Percentiles rank a stretch among this genome's conserved stretches.
These are phyloP conservation scores for Podilymbus podiceps DNA, from an alignment of 2,113 vertebrate species.

Conservation along the genomic window DNA sequence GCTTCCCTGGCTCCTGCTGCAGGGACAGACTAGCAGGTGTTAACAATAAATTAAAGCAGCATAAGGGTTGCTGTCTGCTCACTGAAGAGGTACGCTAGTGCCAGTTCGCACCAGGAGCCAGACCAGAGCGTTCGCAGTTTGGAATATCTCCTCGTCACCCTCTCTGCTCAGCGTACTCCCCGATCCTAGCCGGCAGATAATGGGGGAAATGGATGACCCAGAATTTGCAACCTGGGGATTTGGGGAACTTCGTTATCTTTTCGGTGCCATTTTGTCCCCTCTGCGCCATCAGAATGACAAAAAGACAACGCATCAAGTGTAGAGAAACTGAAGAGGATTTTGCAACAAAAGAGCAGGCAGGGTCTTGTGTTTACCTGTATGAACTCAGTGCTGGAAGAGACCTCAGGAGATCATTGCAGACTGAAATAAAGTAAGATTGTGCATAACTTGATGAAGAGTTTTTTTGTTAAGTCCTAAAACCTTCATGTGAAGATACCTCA, in stretches of 20 bases:
- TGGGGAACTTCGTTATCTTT: background rate
- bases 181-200: background rate
- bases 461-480: background rate
- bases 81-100: background rate
- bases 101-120: background rate
- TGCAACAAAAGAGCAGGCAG: background rate
- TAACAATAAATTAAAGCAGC: background rate
- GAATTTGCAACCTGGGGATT: accelerated
- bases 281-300: background rate
- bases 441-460: accelerated
- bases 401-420: accelerated
- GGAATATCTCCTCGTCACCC: background rate
- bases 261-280: background rate
- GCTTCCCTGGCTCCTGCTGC: background rate
- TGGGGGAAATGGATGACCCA: background rate
- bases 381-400: background rate
- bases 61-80: background rate
- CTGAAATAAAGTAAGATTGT: background rate
- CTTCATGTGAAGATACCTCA: background rate
- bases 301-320: background rate
- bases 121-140: too few relatives aligned
- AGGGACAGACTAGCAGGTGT: background rate
- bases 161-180: background rate
- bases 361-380: background rate
- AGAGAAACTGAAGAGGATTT: background rate